Percentiles rank a stretch among this genome's conserved stretches.
Evolutionary conservation across 2,888 invertebrate species (phyloP).

Genomic region (Steinernema hermaphroditum): DNA sequence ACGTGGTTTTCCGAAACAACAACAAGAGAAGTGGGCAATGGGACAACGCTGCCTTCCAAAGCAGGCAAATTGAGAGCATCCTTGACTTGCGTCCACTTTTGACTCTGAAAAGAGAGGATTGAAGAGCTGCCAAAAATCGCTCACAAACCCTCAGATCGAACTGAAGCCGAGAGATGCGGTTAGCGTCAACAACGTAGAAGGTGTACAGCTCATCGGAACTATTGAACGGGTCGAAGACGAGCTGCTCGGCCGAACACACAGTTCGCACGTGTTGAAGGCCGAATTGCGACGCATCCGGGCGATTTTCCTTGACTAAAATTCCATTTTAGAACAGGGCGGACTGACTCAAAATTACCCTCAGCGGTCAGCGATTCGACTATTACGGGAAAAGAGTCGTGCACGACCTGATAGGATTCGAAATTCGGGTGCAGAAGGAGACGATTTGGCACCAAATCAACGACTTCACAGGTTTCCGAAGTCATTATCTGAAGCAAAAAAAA

Average conservation of each 20-base stretch:
- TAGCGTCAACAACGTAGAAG: conserved; percentile 28
- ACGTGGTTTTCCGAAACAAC: neutral
- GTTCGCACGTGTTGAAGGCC: conserved; percentile 34
- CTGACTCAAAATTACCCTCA: neutral
- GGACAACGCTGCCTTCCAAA: conserved; percentile 13
- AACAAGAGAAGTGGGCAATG: conserved; percentile 33
- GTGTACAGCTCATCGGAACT: neutral
- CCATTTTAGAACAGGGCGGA: neutral
- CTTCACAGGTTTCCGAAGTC: neutral
- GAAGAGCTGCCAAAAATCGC: neutral
- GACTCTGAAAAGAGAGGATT: conserved; percentile 1
- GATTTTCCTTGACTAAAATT: conserved; percentile 30
- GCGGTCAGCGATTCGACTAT: neutral
- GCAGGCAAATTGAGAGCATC: conserved; percentile 31
- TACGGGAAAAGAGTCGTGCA: neutral
- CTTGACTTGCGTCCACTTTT: neutral
- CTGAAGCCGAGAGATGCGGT: neutral
- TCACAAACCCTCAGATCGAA: neutral
- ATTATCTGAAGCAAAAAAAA: neutral
- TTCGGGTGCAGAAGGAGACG: conserved; percentile 31
- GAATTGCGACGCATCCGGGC: conserved; percentile 29
- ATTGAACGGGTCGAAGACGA: conserved; percentile 30
- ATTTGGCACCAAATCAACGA: conserved; percentile 31
- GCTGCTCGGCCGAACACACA: conserved; percentile 11
- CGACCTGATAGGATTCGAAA: conserved; percentile 34